Evolutionary conservation across 2,888 invertebrate genomes (phyloP).

Genomic region (Meandrusa payeni): DNA sequence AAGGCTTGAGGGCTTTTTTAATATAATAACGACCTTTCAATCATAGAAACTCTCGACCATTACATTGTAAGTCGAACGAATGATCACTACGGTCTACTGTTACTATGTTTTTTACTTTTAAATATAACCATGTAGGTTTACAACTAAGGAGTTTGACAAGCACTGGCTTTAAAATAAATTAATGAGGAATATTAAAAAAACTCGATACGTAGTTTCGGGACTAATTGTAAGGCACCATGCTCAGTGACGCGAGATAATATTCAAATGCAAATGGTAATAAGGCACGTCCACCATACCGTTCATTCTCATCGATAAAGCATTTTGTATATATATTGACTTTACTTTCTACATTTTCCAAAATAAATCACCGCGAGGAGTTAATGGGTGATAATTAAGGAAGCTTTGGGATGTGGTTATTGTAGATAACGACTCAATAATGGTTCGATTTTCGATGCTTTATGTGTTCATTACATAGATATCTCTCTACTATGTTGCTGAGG

Average conservation of each 20-base stretch:
- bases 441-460: no score
- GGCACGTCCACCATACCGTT: conserved; percentile 7
- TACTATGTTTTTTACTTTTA: no score
- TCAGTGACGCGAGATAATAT: conserved; percentile 17
- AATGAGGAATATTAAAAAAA: conserved; percentile 7
- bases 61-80: no score
- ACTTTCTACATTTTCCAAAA: conserved; percentile 7
- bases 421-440: conserved; percentile 1
- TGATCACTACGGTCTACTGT: no score
- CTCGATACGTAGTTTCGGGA: not conserved
- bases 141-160: conserved; percentile 16
- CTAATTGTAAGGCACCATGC: conserved; percentile 18
- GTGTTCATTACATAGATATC: no score
- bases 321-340: not conserved
- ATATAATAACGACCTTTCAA: no score
- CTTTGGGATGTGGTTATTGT: not conserved
- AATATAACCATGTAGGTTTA: no score
- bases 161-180: conserved; percentile 1
- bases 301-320: conserved; percentile 11
- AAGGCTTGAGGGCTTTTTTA: no score
- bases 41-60: no score
- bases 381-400: conserved; percentile 10
- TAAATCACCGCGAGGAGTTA: conserved; percentile 17
- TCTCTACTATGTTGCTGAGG: no score
- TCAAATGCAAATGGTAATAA: conserved; percentile 20